Base-by-base conservation (phyloP, 2,888 invertebrate species). In the Neria commutata region DNA sequence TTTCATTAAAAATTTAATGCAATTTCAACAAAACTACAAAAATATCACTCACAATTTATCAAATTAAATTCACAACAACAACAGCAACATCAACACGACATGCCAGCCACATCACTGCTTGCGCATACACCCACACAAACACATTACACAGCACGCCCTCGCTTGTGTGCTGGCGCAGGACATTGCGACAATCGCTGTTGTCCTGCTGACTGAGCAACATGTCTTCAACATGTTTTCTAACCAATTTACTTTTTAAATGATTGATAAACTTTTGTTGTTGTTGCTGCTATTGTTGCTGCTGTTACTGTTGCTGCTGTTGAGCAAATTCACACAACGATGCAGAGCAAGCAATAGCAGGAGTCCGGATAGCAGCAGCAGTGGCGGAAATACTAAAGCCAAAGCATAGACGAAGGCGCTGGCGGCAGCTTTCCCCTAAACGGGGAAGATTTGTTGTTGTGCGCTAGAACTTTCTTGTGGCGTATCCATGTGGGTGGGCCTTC, bases 171-270 rank as follows among this genome's bases (percentile, higher is more conserved):
- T 6, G 16, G 2, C 40, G n/a, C 16, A 6, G n/a, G 40, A 4
- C 5, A 19, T 40, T 37, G 37, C 37, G n/a, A n/a, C 37, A 5
- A 21, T 21, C 21, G 42, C 21, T 42, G 19, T 42, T 42, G 42
- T 42, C 6, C 42, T 42, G 21, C 21, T 42, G 42, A 37, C 42
- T 4, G 14, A 42, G 55, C 40, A 58, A 59, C 65, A 67, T 69
- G 67, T 67, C 67, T 64, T 58, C 58, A 70, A 64, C 65, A 71
- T 71, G 70, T 75, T 76, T 74, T 73, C 78, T 70, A 73, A 76
- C 70, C 78, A 76, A 76, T 76, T 76, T 76, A 75, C 70, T 76
- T 67, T 66, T 76, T 76, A 77, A 77, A 77, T 77, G 76, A 76
- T 76, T 75, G 78, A 77, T 77, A 75, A 76, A 76, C 70, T 75